A percentile compares a stretch with the other conserved stretches of the same genome.
phyloP scores from a whole-genome alignment of 2,113 vertebrate genomes.

The Sorex araneus region DNA sequence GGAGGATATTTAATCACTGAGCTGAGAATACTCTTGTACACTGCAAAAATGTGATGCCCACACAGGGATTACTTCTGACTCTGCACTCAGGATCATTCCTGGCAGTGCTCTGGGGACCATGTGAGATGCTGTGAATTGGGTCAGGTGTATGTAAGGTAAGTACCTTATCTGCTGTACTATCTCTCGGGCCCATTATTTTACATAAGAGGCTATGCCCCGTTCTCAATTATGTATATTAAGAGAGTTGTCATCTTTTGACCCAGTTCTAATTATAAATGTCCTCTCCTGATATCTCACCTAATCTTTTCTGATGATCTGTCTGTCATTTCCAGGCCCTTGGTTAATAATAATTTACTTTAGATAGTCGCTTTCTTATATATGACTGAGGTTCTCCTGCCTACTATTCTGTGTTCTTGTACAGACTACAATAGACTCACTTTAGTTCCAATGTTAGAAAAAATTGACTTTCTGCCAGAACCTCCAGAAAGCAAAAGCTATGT shows the following conservation, averaged over 20 bases:
- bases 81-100: too few relatives aligned
- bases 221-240: not conserved
- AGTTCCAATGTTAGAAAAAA: not conserved
- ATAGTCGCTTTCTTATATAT: not conserved
- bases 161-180: too few relatives aligned
- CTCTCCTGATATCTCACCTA: not conserved
- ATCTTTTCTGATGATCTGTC: slow-evolving; percentile 40
- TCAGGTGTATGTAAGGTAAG: too few relatives aligned
- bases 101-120: too few relatives aligned
- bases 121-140: too few relatives aligned
- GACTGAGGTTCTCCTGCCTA: not conserved
- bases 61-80: too few relatives aligned
- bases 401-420: not conserved
- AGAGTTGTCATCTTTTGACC: slow-evolving; percentile 46
- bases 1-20: too few relatives aligned
- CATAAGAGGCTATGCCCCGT: not conserved
- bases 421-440: not conserved
- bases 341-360: not conserved
- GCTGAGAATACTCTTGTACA: too few relatives aligned
- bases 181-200: too few relatives aligned
- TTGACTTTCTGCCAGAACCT: slow-evolving; percentile 6
- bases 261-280: slow-evolving; percentile 28
- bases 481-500: slow-evolving; percentile 18
- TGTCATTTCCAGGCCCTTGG: not conserved
- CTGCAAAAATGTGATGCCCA: too few relatives aligned